Percentiles rank a stretch among this genome's conserved stretches.
Evolutionary conservation across 2,113 vertebrate genomes (phyloP).

Genomic region (Turdus rufiventris): DNA sequence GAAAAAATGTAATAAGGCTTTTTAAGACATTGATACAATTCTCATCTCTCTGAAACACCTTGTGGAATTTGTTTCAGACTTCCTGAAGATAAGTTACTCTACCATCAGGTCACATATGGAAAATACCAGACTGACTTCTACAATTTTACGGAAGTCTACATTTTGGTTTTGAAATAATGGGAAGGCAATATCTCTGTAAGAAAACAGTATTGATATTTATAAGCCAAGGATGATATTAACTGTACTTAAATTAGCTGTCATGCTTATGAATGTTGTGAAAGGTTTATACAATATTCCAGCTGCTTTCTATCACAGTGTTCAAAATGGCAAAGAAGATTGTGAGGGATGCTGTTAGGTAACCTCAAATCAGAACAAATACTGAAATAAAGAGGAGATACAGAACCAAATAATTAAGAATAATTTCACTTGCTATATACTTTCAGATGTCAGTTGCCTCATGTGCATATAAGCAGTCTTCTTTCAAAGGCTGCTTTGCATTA

Average conservation of each 20-base stretch:
- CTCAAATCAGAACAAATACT: background rate
- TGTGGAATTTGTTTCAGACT: conserved; percentile 13
- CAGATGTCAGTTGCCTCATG: background rate
- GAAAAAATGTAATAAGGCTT: background rate
- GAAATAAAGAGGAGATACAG: background rate
- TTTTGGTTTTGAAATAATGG: background rate
- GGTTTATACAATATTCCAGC: background rate
- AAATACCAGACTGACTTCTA: background rate
- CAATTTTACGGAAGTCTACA: background rate
- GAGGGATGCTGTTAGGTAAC: background rate
- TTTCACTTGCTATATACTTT: background rate
- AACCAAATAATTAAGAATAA: background rate
- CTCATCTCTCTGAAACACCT: background rate
- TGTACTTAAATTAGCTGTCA: background rate
- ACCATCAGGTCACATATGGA: conserved; percentile 23
- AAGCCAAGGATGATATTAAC: background rate
- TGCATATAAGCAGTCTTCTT: background rate
- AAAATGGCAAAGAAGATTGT: background rate
- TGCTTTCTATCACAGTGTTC: background rate
- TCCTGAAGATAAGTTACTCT: background rate
- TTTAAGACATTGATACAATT: background rate
- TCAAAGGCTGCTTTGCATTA: background rate
- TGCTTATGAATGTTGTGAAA: background rate
- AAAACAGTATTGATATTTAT: background rate
- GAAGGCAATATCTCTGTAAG: background rate